Percentiles rank a stretch among this genome's conserved stretches.
Conservation (phyloP, 2,797 vertebrate genomes). For the Miichthys miiuy region DNA sequence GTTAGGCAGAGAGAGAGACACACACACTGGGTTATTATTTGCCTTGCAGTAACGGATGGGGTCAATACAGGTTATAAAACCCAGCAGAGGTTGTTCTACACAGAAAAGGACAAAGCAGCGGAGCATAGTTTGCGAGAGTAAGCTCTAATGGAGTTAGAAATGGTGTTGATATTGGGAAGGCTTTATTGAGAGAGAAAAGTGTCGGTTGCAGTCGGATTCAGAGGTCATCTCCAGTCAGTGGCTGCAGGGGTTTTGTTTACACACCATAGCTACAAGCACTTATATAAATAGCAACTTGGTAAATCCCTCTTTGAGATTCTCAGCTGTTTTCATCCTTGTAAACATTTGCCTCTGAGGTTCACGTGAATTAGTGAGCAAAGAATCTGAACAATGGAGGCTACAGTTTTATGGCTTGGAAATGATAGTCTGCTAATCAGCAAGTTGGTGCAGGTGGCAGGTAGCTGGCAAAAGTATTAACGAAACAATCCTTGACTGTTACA, state of each 20-base stretch:
- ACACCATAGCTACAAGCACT: conserved; percentile 46
- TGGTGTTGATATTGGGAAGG: conserved; percentile 35
- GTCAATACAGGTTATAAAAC: conserved; percentile 62
- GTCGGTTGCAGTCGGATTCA: conserved; percentile 42
- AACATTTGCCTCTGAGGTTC: conserved; percentile 30
- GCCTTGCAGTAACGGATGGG: conserved; percentile 48
- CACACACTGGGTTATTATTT: conserved; percentile 54
- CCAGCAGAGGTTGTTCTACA: conserved; percentile 47
- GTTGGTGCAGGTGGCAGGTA: conserved; percentile 51
- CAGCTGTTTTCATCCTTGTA: conserved; percentile 52
- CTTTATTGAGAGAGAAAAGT: conserved; percentile 21
- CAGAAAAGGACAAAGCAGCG: conserved; percentile 41
- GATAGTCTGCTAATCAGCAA: conserved; percentile 41
- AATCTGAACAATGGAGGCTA: conserved; percentile 46
- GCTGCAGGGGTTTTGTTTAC: conserved; percentile 50
- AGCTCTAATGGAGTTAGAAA: conserved; percentile 33
- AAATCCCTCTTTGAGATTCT: conserved; percentile 48
- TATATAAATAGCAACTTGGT: conserved; percentile 55
- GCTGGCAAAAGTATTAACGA: conserved; percentile 38
- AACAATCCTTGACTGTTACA: conserved; percentile 36
- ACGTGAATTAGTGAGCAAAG: conserved; percentile 29
- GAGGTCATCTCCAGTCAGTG: conserved; percentile 38
- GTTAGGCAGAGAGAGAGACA: conserved; percentile 30
- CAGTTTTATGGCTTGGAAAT: conserved; percentile 39
- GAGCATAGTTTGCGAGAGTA: conserved; percentile 5